Base-by-base conservation (phyloP, 2,888 invertebrate genomes). In the Bursaphelenchus okinawaensis region DNA sequence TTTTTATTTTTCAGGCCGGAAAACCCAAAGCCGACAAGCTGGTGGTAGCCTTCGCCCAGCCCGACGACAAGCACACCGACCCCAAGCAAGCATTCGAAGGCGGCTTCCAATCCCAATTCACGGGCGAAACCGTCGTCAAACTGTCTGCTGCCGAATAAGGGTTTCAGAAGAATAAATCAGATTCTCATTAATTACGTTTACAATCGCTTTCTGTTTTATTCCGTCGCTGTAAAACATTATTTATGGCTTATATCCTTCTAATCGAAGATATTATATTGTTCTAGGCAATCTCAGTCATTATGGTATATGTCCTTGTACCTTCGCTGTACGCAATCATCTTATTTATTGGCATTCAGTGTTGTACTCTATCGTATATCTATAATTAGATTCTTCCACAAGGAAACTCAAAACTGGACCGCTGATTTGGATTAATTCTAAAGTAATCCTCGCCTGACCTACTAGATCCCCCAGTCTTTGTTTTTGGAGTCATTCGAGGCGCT, bases 131-230 rank as follows among this genome's bases (percentile, higher is more conserved):
- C 19, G 59, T 70, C 55, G 70, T 75, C 63, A 75, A 75, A 62
- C 63, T 75, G 54, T 73, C 73, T 12, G 73, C 75, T 19, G 75
- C 75, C 58, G 75, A 75, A 61, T 75, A n/a, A n/a, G n/a, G 68
- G 29, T 40, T 40, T 29, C 7, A 29, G 7, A 9, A 16, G 6
- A 40, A 40, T 40, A 40, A 40, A 40, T 3, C 40, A n/a, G 19
- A 3, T 19, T 50, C 2, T 52, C 20, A 52, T 22, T 59, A 12
- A 0, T 59, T 61, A n/a, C 27, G 22, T 22, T 6, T n/a, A n/a
- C n/a, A n/a, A n/a, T n/a, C n/a, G n/a, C n/a, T n/a, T n/a, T n/a
- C n/a, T n/a, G n/a, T n/a, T n/a, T n/a, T n/a, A n/a, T n/a, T n/a
- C n/a, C n/a, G n/a, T n/a, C n/a, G n/a, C n/a, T n/a, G n/a, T n/a